Base-by-base conservation (phyloP, 1,140 invertebrate species). In the Scaptodrosophila lebanonensis region DNA sequence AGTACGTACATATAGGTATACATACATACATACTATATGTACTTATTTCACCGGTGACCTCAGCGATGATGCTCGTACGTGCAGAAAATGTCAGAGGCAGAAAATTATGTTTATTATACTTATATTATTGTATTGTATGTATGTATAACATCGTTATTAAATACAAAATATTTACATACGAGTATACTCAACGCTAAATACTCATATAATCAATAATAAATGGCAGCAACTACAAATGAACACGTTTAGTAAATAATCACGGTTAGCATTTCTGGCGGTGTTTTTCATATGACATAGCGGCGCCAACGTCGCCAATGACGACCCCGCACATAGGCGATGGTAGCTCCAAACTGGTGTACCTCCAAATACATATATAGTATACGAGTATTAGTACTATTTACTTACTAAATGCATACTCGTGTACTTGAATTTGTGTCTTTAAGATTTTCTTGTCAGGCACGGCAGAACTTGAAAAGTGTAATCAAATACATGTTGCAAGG, bases 151-250 rank as follows among this genome's bases (percentile, higher is more conserved):
- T 60, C 64, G 50, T 76, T 58, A 71, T 64, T 77, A 77, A 79
- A 72, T 77, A 65, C 45, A 77, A 79, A 79, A 79, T 82, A 82
- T 79, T 79, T 79, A 62, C 73, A 82, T 73, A n/a, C n/a, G n/a
- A n/a, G n/a, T n/a, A 82, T 66, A 71, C 47, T 42, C 45, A 40
- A 56, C 69, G 75, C 70, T 79, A 79, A 82, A 82, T 65, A 82
- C 65, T 79, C 69, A 56, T 67, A 79, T 82, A 79, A 79, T 79
- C 75, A 82, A 79, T 79, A 79, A 69, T 75, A 79, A 79, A 75
- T 66, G 75, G 75, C 75, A 77, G 47, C 75, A 79, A 79, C 50
- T 65, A 69, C 73, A 66, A 79, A 82, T 69, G 73, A 79, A 79
- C 73, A 79, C 75, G 75, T 79, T 79, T 79, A 59, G 75, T 82